Base-by-base conservation (phyloP, 2,797 vertebrate genomes). In the Molossus molossus region DNA sequence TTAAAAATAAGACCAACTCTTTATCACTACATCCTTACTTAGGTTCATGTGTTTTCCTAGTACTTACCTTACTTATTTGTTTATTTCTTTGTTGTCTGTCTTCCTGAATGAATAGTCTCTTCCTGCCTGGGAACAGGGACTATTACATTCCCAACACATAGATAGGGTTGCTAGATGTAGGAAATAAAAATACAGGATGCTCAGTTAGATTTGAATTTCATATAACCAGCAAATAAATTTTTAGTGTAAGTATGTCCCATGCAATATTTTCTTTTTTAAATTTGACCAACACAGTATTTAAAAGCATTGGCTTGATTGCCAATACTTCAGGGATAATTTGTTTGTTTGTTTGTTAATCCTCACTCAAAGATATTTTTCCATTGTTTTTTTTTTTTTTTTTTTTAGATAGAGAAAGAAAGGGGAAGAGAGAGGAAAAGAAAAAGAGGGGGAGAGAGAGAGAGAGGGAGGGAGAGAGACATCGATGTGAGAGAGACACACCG, bases 221-320 rank as follows among this genome's bases (percentile, higher is more conserved):
- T 23, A 21, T 53, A 53, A 58, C 55, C 27, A 76, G 14, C 11
- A 45, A 91, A 70, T 83, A 33, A 62, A 45, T 12, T 79, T 87
- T 91, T 62, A 90, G 3, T 20, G 1, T 82, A 82, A 72, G 33
- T 64, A 75, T 50, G 50, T 18, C 13, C 20, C 29, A 17, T 89
- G 4, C 12, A 94, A 69, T 37, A 64, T 76, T 45, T 76, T 65
- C 67, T 55, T 90, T 37, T 37, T 69, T 14, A 62, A 50, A 75
- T 79, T 92, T 82, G 29, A 37, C 58, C 48, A 80, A 40, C 20
- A 85, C 6, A 65, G 8, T 70, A 64, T 94, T 93, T 92, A 18
- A 79, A 93, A 77, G 62, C 18, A 55, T 87, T 85, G 21, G 7
- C 14, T 84, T 94, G 14, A 11, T 45, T 81, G 17, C 70, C 72